Base-by-base conservation (phyloP, 2,888 invertebrate species). In the Dolichopus griseipennis region DNA sequence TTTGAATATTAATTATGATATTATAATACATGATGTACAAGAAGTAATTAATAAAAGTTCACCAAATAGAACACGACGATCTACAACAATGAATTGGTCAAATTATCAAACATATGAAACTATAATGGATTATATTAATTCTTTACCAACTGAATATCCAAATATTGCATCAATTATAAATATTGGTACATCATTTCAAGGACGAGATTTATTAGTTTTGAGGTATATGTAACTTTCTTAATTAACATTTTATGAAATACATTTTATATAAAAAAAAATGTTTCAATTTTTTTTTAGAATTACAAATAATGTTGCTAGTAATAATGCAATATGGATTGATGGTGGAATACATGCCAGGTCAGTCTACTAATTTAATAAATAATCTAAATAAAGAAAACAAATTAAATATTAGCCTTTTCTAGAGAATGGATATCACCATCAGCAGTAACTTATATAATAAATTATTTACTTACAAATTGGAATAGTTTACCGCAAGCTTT, bases 371-470 rank as follows among this genome's bases (percentile, higher is more conserved):
- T 37, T 37, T 10, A 37, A 37, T 37, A 7, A 37, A 10, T 5
- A 10, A 37, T 37, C 5, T 37, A 12, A 37, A 37, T 7, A 37
- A 37, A 37, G 8, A 37, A 37, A 10, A 37, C 1, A 37, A 37
- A 37, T 37, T 27, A 27, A 27, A 27, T 27, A n/a, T n/a, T n/a
- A n/a, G n/a, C n/a, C 27, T 27, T 4, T 27, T 27, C 5, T 12
- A 37, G 37, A 34, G 97, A 97, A 83, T 97, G 93, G 93, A 91
- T 93, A 74, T 89, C 90, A 63, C 88, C 90, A 0, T 90, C 93
- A 0, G 86, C 89, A 0, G 91, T 91, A 2, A 90, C 92, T 0
- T 93, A 87, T 78, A 84, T 92, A 66, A 87, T 92, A 9, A 85
- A 91, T 75, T 84, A 87, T 67, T 79, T 93, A 61, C 87, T 88